Base-by-base conservation (phyloP, 1,140 invertebrate species). In the Drosophila pruinosa region DNA sequence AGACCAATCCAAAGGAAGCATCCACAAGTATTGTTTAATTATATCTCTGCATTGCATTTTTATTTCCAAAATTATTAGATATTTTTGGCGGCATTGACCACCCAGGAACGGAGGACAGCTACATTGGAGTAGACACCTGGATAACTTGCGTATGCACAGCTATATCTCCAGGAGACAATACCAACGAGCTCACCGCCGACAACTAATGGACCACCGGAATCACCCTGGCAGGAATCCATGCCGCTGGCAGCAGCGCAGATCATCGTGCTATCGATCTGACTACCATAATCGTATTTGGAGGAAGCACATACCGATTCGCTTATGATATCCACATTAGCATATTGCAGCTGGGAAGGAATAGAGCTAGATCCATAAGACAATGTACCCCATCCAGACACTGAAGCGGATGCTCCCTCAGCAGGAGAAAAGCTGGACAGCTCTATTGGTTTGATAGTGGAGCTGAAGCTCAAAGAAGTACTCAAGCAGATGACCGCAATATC, bases 121-220 rank as follows among this genome's bases (percentile, higher is more conserved):
- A 94, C 92, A 31, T 92, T 79, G 6, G 94, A 92, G 77, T 95
- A 95, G 3, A 95, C 92, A 3, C 94, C 94, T 2, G 94, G 94
- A 67, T 91, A 92, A 2, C 90, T 89, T 0, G 92, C 65, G 7
- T 90, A 63, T 0, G 91, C 94, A 73, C 95, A 95, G 0, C 93
- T 92, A 50, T 92, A 85, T 19, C 94, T 94, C 93, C 94, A 95
- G 21, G 94, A 94, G 0, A 94, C 92, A 26, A 95, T 86, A 54
- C 94, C 94, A 31, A 90, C 79, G 10, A 92, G 65, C 1, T 39
- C 45, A 14, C 82, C 73, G 8, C 88, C 58, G 14, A 65, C 58
- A 12, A 91, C 76, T 57, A 93, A 80, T 34, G 92, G 92, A 17
- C 93, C 92, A 41, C 93, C 93, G 2, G 92, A 92, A 58, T 93